Percentiles rank a stretch among this genome's conserved stretches.
Evolutionary conservation across 2,888 invertebrate genomes (phyloP).

Genomic region (Petrolisthes cinctipes): DNA sequence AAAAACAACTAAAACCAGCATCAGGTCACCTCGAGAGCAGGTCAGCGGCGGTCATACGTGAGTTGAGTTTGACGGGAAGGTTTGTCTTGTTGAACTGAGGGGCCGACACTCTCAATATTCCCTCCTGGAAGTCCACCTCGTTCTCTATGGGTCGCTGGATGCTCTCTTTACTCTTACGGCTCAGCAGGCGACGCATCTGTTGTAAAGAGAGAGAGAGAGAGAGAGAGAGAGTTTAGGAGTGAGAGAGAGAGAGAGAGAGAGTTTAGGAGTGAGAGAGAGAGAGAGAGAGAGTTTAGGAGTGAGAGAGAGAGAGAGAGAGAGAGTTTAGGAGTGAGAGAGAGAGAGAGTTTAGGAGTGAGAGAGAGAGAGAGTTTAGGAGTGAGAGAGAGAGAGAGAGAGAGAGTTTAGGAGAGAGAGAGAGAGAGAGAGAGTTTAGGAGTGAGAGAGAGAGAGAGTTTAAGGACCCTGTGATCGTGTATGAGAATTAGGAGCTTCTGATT

Average conservation of each 20-base stretch:
- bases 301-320: neutral
- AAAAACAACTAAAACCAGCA: too few relatives aligned
- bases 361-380: too few relatives aligned
- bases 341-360: too few relatives aligned
- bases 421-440: too few relatives aligned
- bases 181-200: conserved; percentile 68
- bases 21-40: conserved; percentile 70
- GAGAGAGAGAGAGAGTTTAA: too few relatives aligned
- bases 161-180: conserved; percentile 67
- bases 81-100: conserved; percentile 69
- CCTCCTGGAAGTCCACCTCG: conserved; percentile 68
- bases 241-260: neutral
- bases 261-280: neutral
- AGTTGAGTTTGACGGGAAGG: conserved; percentile 70
- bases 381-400: too few relatives aligned
- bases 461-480: too few relatives aligned
- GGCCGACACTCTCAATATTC: conserved; percentile 69
- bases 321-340: neutral
- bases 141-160: conserved; percentile 69
- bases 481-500: too few relatives aligned
- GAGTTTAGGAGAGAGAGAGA: too few relatives aligned
- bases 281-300: neutral
- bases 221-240: neutral
- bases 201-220: neutral
- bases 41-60: conserved; percentile 72